Evolutionary conservation across 64 coral and sea anemone species (phyloP), one percentile per base, ranked within the genome.

Genomic region (Stylophora pistillata): DNA sequence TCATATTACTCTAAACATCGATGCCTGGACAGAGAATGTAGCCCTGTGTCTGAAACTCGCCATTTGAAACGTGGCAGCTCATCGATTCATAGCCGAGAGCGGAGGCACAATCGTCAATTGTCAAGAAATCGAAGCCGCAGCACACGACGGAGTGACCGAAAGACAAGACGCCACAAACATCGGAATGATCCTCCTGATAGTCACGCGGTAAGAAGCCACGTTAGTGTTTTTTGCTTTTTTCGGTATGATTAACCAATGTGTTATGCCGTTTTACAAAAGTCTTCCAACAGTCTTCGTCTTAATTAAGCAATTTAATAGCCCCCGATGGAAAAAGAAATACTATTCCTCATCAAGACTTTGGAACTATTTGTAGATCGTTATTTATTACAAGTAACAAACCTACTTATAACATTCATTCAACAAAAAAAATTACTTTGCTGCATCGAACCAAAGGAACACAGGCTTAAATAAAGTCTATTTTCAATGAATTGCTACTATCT

Each of bases 1-100:
- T 92, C 63, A 20, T 92, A 92, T 74, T 88, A 86, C 47, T 89
- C 92, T 56, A 91, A 85, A 57, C 86, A 86, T 56, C 73, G 34
- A 74, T 90, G 77, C 82, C 20, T 86, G 21, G 74, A 88, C 69
- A 93, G 58, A 34, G 91, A 88, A 63, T 28, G 73, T 16, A 88
- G 77, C 83, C 81, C 91, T 54, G 79, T 32, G 5, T 26, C 78
- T 18, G 91, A 93, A 23, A 88, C 16, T 70, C 86, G 91, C 20
- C 86, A 87, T 83, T 78, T 75, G 5, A 88, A 81, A 65, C 58
- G 81, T 34, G 71, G 85, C 25, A 95, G 86, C 14, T 69, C 93
- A 15, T 57, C 56, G 53, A 79, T 75, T 71, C 60, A 59, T 53
- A 59, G 74, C 29, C 75, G 62, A 28, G 64, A 70, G 21, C 61